These are phyloP conservation scores for Rotaria socialis DNA, from an alignment of 2,888 invertebrate species.

Conservation along the genomic window DNA sequence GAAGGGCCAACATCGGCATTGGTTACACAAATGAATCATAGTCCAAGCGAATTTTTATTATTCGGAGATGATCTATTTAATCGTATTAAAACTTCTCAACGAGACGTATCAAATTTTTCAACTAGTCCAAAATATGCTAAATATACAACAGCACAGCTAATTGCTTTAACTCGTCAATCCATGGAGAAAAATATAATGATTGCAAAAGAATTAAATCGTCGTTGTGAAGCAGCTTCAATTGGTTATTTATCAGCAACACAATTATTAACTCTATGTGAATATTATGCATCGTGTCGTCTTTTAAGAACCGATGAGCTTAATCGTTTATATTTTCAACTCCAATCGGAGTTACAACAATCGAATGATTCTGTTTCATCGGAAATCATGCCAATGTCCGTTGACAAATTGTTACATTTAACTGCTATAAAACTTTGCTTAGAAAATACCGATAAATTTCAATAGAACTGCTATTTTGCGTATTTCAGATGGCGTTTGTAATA, in stretches of 20 bases:
- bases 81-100: neutral
- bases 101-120: neutral
- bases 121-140: neutral
- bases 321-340: neutral
- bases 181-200: neutral
- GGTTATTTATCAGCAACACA: conserved; percentile 7
- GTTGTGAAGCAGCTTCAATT: neutral
- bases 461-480: neutral
- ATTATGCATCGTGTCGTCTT: neutral
- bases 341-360: neutral
- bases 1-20: too few species aligned
- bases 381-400: neutral
- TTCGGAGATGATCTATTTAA: too few species aligned
- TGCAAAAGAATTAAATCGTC: neutral
- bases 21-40: too few species aligned
- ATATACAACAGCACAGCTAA: neutral
- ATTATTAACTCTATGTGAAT: conserved; percentile 27
- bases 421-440: conserved; percentile 8
- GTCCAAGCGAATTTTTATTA: too few species aligned
- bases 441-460: neutral
- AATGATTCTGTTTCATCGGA: neutral
- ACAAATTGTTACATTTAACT: conserved; percentile 20
- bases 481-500: neutral
- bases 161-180: neutral
- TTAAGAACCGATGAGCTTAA: neutral